A percentile compares a stretch with the other conserved stretches of the same genome.
phyloP scores from a whole-genome alignment of 2,888 invertebrate species.

The Syritta pipiens region DNA sequence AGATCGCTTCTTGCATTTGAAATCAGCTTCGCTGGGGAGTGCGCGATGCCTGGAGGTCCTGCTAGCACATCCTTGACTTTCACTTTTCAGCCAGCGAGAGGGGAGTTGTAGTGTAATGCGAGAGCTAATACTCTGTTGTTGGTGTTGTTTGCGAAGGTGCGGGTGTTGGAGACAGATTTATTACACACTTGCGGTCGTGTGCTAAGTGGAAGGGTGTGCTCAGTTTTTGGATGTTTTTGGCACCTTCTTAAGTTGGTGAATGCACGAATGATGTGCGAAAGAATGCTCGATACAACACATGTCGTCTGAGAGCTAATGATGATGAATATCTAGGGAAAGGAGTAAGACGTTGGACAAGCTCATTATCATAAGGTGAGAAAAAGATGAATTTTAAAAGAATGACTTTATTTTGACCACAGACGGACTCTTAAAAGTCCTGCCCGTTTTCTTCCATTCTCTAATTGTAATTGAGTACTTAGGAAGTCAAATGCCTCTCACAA shows the following conservation, averaged over 20 bases:
- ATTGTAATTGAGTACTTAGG: no score
- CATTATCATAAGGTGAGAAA: no score
- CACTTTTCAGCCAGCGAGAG: constrained; percentile 20
- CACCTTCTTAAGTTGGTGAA: background rate
- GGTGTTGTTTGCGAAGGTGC: constrained; percentile 8
- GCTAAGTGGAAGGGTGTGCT: background rate
- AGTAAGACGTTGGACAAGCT: no score
- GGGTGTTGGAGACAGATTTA: constrained; percentile 49
- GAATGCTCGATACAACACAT: no score
- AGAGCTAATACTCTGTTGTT: constrained; percentile 27
- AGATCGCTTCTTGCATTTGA: constrained; percentile 51
- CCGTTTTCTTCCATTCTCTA: no score
- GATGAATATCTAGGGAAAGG: no score
- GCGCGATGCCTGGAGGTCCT: background rate
- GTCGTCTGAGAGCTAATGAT: no score
- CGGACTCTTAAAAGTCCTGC: no score
- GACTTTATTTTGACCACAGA: no score
- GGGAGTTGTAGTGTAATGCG: constrained; percentile 34
- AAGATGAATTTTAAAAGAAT: no score
- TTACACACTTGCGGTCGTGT: constrained; percentile 41
- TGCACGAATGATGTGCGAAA: background rate
- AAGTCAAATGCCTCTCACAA: no score
- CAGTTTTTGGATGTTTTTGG: background rate
- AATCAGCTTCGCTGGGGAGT: constrained; percentile 18
- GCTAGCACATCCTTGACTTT: constrained; percentile 44